Percentiles rank a stretch among this genome's conserved stretches.
Evolutionary conservation across 2,113 vertebrate genomes (phyloP).

Genomic region (Saccopteryx bilineata): DNA sequence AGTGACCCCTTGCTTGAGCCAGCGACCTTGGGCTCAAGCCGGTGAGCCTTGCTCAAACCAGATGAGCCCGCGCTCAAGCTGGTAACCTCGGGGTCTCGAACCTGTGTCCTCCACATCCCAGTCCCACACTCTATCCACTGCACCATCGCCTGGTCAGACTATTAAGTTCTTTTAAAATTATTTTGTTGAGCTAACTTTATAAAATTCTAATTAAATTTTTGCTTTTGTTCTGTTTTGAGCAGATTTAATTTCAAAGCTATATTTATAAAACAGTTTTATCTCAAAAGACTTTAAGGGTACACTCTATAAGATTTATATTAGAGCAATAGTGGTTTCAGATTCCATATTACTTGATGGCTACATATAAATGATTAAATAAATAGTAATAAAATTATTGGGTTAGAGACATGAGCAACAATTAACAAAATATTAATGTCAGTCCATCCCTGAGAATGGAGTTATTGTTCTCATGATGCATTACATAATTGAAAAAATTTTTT

Average conservation of each 20-base stretch:
- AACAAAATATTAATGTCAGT: constrained; percentile 49
- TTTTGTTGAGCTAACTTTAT: neutral
- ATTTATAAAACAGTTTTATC: constrained; percentile 41
- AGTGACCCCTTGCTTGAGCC: too few relatives aligned
- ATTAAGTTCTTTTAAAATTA: constrained; percentile 31
- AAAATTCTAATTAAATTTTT: neutral
- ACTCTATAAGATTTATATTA: neutral
- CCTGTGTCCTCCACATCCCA: too few relatives aligned
- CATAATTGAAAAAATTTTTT: constrained; percentile 27
- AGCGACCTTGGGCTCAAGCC: too few relatives aligned
- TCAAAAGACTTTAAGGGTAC: neutral
- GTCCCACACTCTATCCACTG: too few relatives aligned
- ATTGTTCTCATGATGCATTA: constrained; percentile 48
- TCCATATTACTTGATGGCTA: neutral
- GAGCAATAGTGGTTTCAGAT: neutral
- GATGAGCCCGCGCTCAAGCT: too few relatives aligned
- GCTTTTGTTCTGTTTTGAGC: neutral
- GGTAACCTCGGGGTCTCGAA: too few relatives aligned
- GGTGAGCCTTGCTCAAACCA: too few relatives aligned
- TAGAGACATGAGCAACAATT: constrained; percentile 30
- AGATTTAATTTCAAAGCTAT: constrained; percentile 14
- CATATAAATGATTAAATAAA: constrained; percentile 57
- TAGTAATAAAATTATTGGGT: constrained; percentile 19
- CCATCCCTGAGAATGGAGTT: neutral
- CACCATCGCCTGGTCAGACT: too few relatives aligned